Percentiles rank a stretch among this genome's conserved stretches.
These are phyloP conservation scores for Pseudopodoces humilis DNA, from an alignment of 2,113 vertebrate species.

Conservation along the genomic window DNA sequence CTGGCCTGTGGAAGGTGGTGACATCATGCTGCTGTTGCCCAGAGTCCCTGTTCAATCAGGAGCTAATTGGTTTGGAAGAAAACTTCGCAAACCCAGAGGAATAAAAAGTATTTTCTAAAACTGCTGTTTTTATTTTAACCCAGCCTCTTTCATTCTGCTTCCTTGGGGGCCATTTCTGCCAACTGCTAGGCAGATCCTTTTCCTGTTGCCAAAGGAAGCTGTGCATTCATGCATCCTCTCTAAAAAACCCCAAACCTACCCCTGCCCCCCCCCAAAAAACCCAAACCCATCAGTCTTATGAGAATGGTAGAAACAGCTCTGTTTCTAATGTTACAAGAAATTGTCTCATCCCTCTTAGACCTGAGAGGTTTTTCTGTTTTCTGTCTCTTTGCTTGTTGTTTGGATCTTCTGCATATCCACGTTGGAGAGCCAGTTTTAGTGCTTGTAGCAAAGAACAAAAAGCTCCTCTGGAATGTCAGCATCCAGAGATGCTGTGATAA, in stretches of 20 bases:
- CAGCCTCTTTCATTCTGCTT: not conserved
- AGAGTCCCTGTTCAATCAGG: not conserved
- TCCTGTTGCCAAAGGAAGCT: not conserved
- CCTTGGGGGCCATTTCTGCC: not conserved
- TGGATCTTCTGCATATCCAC: not conserved
- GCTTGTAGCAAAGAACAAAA: not conserved
- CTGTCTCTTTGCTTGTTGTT: not conserved
- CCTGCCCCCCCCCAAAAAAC: not conserved
- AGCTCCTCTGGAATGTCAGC: not conserved
- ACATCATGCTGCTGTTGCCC: not conserved
- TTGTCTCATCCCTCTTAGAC: not conserved
- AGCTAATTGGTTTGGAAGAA: not conserved
- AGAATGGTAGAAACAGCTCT: accelerated
- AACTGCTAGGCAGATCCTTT: not conserved
- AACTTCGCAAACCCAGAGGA: not conserved
- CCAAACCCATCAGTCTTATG: not conserved
- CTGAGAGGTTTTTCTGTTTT: not conserved
- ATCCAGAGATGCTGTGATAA: not conserved
- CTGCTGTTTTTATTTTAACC: not conserved
- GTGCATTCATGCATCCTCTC: not conserved
- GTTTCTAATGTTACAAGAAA: not conserved
- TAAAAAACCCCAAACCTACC: not conserved
- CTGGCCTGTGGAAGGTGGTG: not conserved
- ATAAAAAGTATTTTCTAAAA: not conserved
- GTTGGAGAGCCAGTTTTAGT: not conserved